phyloP scores from a whole-genome alignment of 1,140 invertebrate genomes.

The Tetramorium simillimum region DNA sequence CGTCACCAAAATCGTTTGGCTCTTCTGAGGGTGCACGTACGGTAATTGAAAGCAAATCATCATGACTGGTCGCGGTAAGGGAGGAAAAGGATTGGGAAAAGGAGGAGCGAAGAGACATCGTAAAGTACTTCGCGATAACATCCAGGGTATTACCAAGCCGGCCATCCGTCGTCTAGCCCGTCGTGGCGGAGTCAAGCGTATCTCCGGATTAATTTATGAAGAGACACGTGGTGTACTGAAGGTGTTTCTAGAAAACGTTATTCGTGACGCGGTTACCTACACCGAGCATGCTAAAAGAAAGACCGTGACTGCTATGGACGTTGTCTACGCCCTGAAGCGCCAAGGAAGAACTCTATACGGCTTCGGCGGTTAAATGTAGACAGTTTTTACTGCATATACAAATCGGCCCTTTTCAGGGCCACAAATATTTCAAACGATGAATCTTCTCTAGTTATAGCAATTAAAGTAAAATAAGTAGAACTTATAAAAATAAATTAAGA shows the following conservation, averaged over 20 bases:
- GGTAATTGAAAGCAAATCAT: background rate
- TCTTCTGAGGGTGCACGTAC: background rate
- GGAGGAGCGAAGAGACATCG: conserved; percentile 68
- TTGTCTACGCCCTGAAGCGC: conserved; percentile 45
- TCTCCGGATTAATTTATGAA: conserved; percentile 57
- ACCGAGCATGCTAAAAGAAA: conserved; percentile 55
- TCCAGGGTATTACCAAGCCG: conserved; percentile 64
- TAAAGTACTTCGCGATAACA: conserved; percentile 69
- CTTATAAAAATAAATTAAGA: no score
- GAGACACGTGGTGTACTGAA: conserved; percentile 53
- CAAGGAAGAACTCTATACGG: conserved; percentile 67
- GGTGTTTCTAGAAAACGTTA: conserved; percentile 52
- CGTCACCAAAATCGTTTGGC: background rate
- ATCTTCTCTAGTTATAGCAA: background rate
- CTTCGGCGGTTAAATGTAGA: conserved; percentile 26
- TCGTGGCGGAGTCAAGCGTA: conserved; percentile 64
- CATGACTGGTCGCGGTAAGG: conserved; percentile 68
- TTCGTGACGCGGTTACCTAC: conserved; percentile 56
- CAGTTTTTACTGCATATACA: background rate
- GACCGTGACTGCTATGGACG: conserved; percentile 51
- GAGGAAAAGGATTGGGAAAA: conserved; percentile 69
- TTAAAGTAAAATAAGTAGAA: no score
- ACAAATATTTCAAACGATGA: conserved; percentile 5
- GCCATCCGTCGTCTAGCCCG: conserved; percentile 64
- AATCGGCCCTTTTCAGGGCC: conserved; percentile 70